Conservation (phyloP, 2,888 invertebrate genomes). For the Dryomyza anilis region DNA sequence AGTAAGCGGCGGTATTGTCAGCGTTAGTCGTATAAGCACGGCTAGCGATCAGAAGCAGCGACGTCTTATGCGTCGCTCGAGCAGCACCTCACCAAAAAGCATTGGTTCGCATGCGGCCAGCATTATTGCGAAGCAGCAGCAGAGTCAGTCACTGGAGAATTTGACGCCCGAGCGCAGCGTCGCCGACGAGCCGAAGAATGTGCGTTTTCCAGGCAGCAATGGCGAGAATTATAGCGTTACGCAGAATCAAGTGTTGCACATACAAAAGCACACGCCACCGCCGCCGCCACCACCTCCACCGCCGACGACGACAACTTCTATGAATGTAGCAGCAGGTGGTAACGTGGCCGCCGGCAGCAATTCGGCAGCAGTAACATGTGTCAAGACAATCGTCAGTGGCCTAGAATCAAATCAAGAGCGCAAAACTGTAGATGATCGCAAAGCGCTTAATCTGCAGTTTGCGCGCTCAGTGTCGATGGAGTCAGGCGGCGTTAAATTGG, state of each 20-base stretch:
- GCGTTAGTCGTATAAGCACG: conserved; percentile 27
- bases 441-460: conserved; percentile 44
- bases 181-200: conserved; percentile 70
- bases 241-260: conserved; percentile 85
- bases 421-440: conserved; percentile 49
- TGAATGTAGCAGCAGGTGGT: no score
- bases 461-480: conserved; percentile 26
- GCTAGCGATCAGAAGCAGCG: conserved; percentile 51
- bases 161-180: conserved; percentile 55
- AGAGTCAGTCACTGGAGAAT: conserved; percentile 61
- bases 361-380: conserved; percentile 59
- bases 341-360: no score
- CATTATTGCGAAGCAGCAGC: conserved; percentile 58
- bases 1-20: conserved; percentile 30
- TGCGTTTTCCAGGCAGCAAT: conserved; percentile 83
- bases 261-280: conserved; percentile 67
- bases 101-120: conserved; percentile 47
- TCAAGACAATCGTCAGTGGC: conserved; percentile 75
- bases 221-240: conserved; percentile 88
- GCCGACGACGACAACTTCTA: no score
- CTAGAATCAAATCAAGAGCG: conserved; percentile 67
- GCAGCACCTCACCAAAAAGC: conserved; percentile 58
- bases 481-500: conserved; percentile 17
- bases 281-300: no score
- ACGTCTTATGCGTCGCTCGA: conserved; percentile 53